Conservation (phyloP, 1,140 invertebrate genomes). For the Leptinotarsa lineolata region DNA sequence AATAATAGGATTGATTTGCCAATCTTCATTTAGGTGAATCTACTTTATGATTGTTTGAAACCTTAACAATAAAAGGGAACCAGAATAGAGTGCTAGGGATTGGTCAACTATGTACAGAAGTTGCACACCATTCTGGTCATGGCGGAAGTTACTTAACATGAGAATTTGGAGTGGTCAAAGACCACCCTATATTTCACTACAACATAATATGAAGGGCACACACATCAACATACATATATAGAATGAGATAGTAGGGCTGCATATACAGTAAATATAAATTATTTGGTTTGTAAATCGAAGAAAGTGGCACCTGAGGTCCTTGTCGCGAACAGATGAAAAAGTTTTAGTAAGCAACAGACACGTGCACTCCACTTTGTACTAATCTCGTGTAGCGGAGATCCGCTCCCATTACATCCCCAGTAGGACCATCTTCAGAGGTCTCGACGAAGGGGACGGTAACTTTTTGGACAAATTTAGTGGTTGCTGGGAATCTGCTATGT, state of each 20-base stretch:
- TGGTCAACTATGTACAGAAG: constrained; percentile 55
- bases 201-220: constrained; percentile 42
- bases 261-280: constrained; percentile 63
- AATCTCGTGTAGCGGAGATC: constrained; percentile 28
- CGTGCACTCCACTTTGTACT: constrained; percentile 53
- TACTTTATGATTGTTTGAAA: constrained; percentile 56
- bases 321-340: constrained; percentile 8
- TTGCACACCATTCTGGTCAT: constrained; percentile 43
- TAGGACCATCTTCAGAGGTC: constrained; percentile 63
- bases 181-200: constrained; percentile 27
- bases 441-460: constrained; percentile 76
- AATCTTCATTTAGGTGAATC: constrained; percentile 46
- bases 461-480: constrained; percentile 88
- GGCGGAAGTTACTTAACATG: constrained; percentile 53
- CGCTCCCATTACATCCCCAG: constrained; percentile 61
- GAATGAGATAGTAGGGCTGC: constrained; percentile 44
- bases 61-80: constrained; percentile 46
- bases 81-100: constrained; percentile 42
- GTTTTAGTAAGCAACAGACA: constrained; percentile 26
- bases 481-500: constrained; percentile 79
- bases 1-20: constrained; percentile 48
- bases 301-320: constrained; percentile 55
- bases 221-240: constrained; percentile 50
- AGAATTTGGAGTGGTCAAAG: constrained; percentile 9
- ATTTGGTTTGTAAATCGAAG: constrained; percentile 68